Evolutionary conservation across 2,888 invertebrate species (phyloP).

Genomic region (Cerastoderma edule): DNA sequence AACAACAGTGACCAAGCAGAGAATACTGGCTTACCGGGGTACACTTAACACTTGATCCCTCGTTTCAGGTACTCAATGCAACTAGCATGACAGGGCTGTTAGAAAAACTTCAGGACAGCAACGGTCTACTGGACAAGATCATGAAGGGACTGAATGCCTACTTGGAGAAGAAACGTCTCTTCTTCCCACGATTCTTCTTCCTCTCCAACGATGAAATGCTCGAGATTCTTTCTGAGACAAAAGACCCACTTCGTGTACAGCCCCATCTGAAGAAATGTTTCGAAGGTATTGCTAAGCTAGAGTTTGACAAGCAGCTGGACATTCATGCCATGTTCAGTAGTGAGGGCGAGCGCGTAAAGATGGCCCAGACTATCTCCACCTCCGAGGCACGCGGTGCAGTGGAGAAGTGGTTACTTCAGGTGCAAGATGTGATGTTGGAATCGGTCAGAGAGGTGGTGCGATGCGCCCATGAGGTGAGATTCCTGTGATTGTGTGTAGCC

Average conservation of each 20-base stretch:
- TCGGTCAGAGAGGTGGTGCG: constrained; percentile 88
- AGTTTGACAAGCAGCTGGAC: constrained; percentile 94
- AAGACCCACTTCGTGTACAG: constrained; percentile 84
- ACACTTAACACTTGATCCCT: background rate
- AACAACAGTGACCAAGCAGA: no score
- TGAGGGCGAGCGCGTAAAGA: constrained; percentile 88
- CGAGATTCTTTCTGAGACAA: constrained; percentile 84
- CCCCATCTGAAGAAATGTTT: constrained; percentile 84
- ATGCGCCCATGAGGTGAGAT: constrained; percentile 85
- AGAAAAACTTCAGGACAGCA: constrained; percentile 82
- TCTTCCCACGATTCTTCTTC: constrained; percentile 84
- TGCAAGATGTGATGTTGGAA: constrained; percentile 91
- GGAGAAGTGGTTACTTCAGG: constrained; percentile 93
- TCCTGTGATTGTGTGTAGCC: background rate
- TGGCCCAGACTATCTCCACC: constrained; percentile 92
- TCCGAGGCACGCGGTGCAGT: constrained; percentile 91
- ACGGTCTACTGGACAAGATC: constrained; percentile 83
- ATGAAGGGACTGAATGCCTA: constrained; percentile 84
- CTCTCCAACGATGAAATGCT: constrained; percentile 84
- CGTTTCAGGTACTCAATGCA: constrained; percentile 79
- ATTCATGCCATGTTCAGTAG: constrained; percentile 95
- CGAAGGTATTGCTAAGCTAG: constrained; percentile 92
- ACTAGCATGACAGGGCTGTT: constrained; percentile 80
- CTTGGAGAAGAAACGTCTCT: constrained; percentile 84
- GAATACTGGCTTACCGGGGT: no score